Conservation (phyloP, 1,140 invertebrate genomes). For the Macrotrachela quadricornifera region DNA sequence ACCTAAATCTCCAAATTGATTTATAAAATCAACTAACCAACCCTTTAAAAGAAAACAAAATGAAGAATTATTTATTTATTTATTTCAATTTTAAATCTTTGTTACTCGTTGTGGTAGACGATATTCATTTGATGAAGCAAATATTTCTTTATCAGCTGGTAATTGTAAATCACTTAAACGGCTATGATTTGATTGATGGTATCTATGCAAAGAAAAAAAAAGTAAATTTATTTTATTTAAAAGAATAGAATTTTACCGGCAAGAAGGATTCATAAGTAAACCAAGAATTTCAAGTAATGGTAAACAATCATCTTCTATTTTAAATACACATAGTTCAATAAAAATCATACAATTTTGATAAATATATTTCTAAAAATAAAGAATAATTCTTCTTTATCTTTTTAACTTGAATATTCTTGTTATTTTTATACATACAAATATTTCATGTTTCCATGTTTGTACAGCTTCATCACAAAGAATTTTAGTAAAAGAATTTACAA, state of each 20-base stretch:
- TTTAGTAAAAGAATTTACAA: slow-evolving; percentile 83
- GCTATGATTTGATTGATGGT: not conserved
- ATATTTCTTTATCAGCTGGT: too few species aligned
- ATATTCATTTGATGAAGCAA: too few species aligned
- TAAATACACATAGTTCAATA: slow-evolving; percentile 68
- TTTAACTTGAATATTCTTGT: too few species aligned
- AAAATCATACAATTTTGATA: slow-evolving; percentile 72
- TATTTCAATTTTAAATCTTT: too few species aligned
- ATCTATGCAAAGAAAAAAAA: not conserved
- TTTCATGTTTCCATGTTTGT: slow-evolving; percentile 86
- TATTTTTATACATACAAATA: slow-evolving; percentile 44
- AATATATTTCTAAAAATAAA: slow-evolving; percentile 46
- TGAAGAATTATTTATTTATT: too few species aligned
- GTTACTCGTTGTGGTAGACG: too few species aligned
- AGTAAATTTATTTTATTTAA: not conserved
- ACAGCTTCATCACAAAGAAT: slow-evolving; percentile 94
- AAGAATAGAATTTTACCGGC: slow-evolving; percentile 42
- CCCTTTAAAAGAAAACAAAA: too few species aligned
- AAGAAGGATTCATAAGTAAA: slow-evolving; percentile 74
- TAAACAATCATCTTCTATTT: slow-evolving; percentile 75
- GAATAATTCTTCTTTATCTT: not conserved
- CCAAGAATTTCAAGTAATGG: slow-evolving; percentile 70
- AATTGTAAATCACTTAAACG: not conserved
- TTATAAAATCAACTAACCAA: slow-evolving; percentile 85
- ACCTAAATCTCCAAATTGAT: slow-evolving; percentile 64